phyloP scores from a whole-genome alignment of 2,113 vertebrate genomes.

The Saccopteryx bilineata region DNA sequence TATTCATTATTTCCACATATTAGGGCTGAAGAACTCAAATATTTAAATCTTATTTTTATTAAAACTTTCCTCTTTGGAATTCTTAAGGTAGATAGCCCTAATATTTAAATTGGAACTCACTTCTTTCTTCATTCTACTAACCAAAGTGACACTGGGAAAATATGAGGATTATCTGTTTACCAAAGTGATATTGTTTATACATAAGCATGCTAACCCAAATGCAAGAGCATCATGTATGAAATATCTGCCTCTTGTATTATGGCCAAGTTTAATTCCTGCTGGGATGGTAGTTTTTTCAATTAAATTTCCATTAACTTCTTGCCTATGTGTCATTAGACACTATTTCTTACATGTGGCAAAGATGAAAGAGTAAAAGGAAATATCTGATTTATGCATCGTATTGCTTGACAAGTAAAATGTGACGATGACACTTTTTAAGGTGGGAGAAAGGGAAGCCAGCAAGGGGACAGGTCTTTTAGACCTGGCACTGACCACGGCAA shows the following conservation, averaged over 20 bases:
- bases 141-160: slow-evolving; percentile 74
- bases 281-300: slow-evolving; percentile 78
- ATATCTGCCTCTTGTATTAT: slow-evolving; percentile 45
- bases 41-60: slow-evolving; percentile 84
- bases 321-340: slow-evolving; percentile 79
- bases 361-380: slow-evolving; percentile 74
- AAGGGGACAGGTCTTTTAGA: slow-evolving; percentile 49
- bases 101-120: slow-evolving; percentile 79
- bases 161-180: slow-evolving; percentile 71
- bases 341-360: slow-evolving; percentile 74
- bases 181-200: slow-evolving; percentile 54
- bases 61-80: slow-evolving; percentile 67
- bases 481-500: background rate
- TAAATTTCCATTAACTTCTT: slow-evolving; percentile 84
- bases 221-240: slow-evolving; percentile 46
- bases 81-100: slow-evolving; percentile 67
- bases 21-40: slow-evolving; percentile 76
- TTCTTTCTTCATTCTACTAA: slow-evolving; percentile 77
- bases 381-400: slow-evolving; percentile 52
- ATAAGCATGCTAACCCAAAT: slow-evolving; percentile 49
- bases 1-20: slow-evolving; percentile 80
- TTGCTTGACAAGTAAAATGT: slow-evolving; percentile 75
- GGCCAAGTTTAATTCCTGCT: slow-evolving; percentile 79
- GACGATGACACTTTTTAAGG: slow-evolving; percentile 69
- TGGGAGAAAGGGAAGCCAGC: background rate